Percentiles rank a stretch among this genome's conserved stretches.
Evolutionary conservation across 2,113 vertebrate species (phyloP).

Genomic region (Silurus glanis): DNA sequence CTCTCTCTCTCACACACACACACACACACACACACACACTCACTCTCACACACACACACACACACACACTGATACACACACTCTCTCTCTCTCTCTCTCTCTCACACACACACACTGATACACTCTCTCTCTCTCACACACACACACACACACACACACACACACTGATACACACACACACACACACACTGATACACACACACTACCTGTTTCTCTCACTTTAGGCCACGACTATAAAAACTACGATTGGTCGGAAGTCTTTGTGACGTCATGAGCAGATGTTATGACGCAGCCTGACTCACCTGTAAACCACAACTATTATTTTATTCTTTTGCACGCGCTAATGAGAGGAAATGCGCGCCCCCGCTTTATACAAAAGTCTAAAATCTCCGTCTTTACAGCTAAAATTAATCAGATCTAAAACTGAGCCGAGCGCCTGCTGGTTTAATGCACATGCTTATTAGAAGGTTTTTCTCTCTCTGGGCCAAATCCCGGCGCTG

Average conservation of each 20-base stretch:
- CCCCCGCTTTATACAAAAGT: not conserved
- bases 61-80: no score
- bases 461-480: no score
- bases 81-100: no score
- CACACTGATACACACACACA: no score
- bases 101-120: no score
- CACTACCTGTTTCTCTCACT: not conserved
- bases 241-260: not conserved
- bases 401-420: not conserved
- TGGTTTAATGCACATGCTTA: not conserved
- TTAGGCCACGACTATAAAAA: not conserved
- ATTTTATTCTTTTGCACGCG: not conserved
- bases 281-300: not conserved
- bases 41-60: no score
- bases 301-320: not conserved
- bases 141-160: no score
- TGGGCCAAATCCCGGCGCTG: no score
- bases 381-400: not conserved
- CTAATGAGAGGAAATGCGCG: not conserved
- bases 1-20: no score
- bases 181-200: not conserved
- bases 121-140: no score
- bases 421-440: no score
- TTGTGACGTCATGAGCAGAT: not conserved
- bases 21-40: no score